A percentile compares a stretch with the other conserved stretches of the same genome.
phyloP scores from a whole-genome alignment of 2,797 vertebrate genomes.

The Esox masquinongy region DNA sequence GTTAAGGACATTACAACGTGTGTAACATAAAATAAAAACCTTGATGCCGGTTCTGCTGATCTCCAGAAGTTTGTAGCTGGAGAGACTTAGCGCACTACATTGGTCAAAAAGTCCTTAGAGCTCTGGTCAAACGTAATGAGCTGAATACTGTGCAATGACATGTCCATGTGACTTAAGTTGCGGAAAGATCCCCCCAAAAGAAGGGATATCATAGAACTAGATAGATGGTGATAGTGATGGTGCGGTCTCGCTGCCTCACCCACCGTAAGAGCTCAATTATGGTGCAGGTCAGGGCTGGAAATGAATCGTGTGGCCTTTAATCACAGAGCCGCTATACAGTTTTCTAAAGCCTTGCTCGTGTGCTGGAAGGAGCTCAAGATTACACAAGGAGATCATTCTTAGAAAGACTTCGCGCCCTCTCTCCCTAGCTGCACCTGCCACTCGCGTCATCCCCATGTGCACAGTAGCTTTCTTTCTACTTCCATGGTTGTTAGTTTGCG shows the following conservation, averaged over 20 bases:
- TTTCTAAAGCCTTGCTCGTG: slow-evolving; percentile 61
- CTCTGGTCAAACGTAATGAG: not conserved
- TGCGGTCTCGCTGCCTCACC: not conserved
- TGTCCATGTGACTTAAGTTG: not conserved
- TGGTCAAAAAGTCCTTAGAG: not conserved
- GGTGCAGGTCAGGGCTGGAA: slow-evolving; percentile 55
- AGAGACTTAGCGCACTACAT: not conserved
- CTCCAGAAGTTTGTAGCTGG: not conserved
- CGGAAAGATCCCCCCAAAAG: not conserved
- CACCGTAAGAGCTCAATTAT: slow-evolving; percentile 42
- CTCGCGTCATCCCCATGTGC: slow-evolving; percentile 63
- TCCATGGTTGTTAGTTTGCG: not conserved
- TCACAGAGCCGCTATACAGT: slow-evolving; percentile 68
- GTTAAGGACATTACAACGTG: slow-evolving; percentile 10
- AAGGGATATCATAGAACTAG: not conserved
- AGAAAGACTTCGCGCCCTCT: slow-evolving; percentile 20
- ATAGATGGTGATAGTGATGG: not conserved
- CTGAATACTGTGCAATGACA: not conserved
- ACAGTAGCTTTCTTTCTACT: slow-evolving; percentile 36
- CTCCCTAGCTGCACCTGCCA: slow-evolving; percentile 71
- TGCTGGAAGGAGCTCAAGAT: slow-evolving; percentile 68
- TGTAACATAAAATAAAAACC: slow-evolving; percentile 11
- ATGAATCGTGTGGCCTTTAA: slow-evolving; percentile 70
- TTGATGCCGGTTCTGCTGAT: not conserved
- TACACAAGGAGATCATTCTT: slow-evolving; percentile 79